Evolutionary conservation across 2,888 invertebrate species (phyloP), one percentile per base, ranked within the genome.

Genomic region (Melieria crassipennis): DNA sequence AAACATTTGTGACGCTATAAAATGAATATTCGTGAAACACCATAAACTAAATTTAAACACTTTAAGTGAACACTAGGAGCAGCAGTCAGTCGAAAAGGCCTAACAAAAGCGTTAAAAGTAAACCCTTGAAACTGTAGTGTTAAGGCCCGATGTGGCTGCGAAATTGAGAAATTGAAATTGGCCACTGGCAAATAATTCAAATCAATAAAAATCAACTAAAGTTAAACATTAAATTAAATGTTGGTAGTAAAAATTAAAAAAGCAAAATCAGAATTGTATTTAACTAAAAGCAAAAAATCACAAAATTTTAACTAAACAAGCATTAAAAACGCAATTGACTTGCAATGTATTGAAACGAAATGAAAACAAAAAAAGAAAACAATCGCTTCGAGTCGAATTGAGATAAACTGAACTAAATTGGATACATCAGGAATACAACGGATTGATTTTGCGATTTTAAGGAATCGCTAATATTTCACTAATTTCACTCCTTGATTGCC

Each of bases 181-280:
- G 64, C 45, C 30, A 11, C 11, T 13, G 50, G 52, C n/a, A 50
- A 69, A 42, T 55, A 61, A 62, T 50, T 69, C 30, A 30, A 30
- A 30, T 30, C 30, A 30, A 30, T 30, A 74, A 70, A 69, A 65
- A 43, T 11, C 7, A 65, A 67, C 43, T 66, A 74, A 74, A 70
- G 72, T 74, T 67, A 72, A 73, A 70, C 73, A 73, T 71, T 73
- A 73, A 71, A 70, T 68, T 74, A 74, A 76, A 74, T 75, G 73
- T 74, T 76, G 70, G 71, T 75, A 75, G 73, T 71, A 67, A 61
- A 66, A 62, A 16, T 57, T 48, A 64, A 68, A 57, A 56, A 48
- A 78, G 80, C 77, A 78, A 75, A 63, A 77, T 70, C 75, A 73
- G 75, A 75, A 72, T 47, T 60, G n/a, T 60, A 70, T 65, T 30